Evolutionary conservation across 2,113 vertebrate species (phyloP), one percentile per base, ranked within the genome.

Genomic region (Xenotilapia longispinis): DNA sequence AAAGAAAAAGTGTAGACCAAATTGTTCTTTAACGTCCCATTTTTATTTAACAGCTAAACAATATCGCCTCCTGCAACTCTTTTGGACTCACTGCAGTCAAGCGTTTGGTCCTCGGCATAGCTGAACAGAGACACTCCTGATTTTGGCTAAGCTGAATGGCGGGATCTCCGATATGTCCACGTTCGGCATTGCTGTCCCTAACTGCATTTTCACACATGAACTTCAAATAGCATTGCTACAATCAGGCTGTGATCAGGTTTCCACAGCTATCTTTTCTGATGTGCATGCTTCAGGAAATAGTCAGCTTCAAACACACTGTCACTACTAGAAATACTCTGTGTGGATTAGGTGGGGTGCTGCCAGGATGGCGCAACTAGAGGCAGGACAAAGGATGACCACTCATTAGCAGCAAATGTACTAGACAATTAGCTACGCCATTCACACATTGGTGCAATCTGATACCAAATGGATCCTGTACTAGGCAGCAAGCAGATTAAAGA

Each of bases 101-200:
- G 2, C 2, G 13, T 70, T 70, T 23, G 31, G 21, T 73, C 14
- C 21, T 73, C 4, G 0, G 68, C 21, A 47, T 17, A 17, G 40
- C 40, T 75, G 70, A 45, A 42, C n/a, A 17, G 21, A 45, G 68
- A 73, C 40, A 75, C 40, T 0, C 13, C 21, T 45, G 8, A 75
- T 45, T 45, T 73, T 73, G 21, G 40, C 6, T 28, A 17, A 75
- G 40, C 40, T 73, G 21, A 75, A 75, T 17, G 15, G 23, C 47
- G 42, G 9, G 40, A 17, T 45, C 14, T 28, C 70, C 0, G 1
- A 75, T 28, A 19, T 75, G 23, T 49, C 42, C 0, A 1, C 15
- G 2, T 47, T 75, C 2, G 2, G 23, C 40, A 47, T 9, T 75
- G 14, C 68, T 73, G 68, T 73, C 1, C 68, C 21, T 42, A 42